Conservation (phyloP, 2,888 invertebrate genomes). For the Hymenopus coronatus region DNA sequence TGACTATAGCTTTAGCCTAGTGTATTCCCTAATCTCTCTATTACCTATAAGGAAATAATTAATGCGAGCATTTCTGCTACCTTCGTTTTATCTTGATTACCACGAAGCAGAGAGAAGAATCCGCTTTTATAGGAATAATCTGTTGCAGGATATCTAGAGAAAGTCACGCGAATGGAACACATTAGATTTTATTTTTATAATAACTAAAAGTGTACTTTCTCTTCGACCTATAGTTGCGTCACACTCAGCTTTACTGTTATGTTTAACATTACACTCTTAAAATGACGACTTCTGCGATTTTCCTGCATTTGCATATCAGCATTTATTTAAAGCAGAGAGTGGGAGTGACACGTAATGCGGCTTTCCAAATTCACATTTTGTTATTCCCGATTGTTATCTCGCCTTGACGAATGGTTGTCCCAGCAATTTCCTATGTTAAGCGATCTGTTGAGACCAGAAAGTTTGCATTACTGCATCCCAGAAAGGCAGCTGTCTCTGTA, state of each 20-base stretch:
- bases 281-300: neutral
- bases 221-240: neutral
- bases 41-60: no score
- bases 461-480: neutral
- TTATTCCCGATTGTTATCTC: neutral
- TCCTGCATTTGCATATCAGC: neutral
- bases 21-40: no score
- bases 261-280: neutral
- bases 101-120: no score
- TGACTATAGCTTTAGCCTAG: no score
- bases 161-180: no score
- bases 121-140: no score
- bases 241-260: neutral
- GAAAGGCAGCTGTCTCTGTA: neutral
- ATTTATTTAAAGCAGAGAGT: neutral
- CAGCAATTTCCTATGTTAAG: neutral
- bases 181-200: no score
- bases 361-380: neutral
- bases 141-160: no score
- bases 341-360: neutral
- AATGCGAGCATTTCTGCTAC: no score
- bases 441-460: neutral
- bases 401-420: neutral
- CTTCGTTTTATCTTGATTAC: no score
- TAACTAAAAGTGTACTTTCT: neutral